phyloP scores from a whole-genome alignment of 1,140 invertebrate genomes.

The Microplitis demolitor region DNA sequence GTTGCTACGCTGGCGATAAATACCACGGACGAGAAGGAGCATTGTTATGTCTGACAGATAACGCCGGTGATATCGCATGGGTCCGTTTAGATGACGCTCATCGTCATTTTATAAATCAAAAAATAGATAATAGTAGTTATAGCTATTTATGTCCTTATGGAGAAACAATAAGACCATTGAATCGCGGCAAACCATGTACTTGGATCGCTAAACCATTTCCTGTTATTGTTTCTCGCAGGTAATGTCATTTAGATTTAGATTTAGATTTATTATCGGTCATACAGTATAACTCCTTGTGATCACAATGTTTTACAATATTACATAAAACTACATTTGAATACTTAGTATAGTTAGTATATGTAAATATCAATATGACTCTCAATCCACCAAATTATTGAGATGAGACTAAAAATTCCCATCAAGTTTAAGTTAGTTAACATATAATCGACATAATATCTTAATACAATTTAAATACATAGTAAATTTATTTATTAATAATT shows the following conservation, averaged over 20 bases:
- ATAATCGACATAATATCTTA: too few species aligned
- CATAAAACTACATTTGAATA: too few species aligned
- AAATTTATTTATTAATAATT: too few species aligned
- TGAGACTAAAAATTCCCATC: too few species aligned
- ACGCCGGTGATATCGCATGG: conserved; percentile 81
- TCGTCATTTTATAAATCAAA: conserved; percentile 66
- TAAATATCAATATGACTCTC: too few species aligned
- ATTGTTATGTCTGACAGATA: conserved; percentile 76
- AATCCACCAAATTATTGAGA: too few species aligned
- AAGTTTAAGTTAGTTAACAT: too few species aligned
- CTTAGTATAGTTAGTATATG: too few species aligned
- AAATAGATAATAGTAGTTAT: conserved; percentile 48
- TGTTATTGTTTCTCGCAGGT: conserved; percentile 68
- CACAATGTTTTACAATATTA: too few species aligned
- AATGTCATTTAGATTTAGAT: conserved; percentile 17
- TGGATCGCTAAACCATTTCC: conserved; percentile 82
- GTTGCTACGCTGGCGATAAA: conserved; percentile 72
- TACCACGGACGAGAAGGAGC: conserved; percentile 82
- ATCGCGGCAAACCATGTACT: conserved; percentile 66
- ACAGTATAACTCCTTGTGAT: too few species aligned
- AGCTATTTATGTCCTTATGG: conserved; percentile 84
- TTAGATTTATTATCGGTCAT: too few species aligned
- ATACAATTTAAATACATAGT: too few species aligned
- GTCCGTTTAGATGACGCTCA: conserved; percentile 69
- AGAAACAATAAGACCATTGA: conserved; percentile 64